Evolutionary conservation across 2,888 invertebrate species (phyloP).

Genomic region (Stenolophus ochropezus): DNA sequence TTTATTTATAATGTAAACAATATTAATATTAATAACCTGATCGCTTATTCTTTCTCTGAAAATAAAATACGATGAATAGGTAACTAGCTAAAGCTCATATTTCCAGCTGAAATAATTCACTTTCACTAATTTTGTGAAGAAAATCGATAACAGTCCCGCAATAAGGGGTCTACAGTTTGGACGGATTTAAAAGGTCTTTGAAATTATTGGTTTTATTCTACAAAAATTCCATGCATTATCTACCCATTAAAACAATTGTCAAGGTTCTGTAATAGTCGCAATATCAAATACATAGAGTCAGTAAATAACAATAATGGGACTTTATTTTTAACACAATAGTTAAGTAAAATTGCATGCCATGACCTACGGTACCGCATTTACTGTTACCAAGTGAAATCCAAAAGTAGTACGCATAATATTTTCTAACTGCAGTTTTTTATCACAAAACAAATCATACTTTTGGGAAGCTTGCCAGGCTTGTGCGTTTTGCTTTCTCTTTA

Average conservation of each 20-base stretch:
- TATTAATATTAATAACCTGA: no score
- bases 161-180: no score
- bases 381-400: conserved; percentile 3
- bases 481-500: not conserved
- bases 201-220: not conserved
- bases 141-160: not conserved
- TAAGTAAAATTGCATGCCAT: conserved; percentile 2
- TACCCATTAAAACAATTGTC: not conserved
- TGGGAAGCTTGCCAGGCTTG: not conserved
- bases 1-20: no score
- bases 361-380: not conserved
- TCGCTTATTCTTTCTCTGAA: no score
- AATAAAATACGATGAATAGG: not conserved
- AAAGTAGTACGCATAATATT: not conserved
- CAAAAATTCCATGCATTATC: not conserved
- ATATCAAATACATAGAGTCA: not conserved
- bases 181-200: no score
- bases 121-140: conserved; percentile 11
- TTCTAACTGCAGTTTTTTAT: not conserved
- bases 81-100: not conserved
- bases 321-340: not conserved
- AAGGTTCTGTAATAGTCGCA: not conserved
- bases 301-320: not conserved
- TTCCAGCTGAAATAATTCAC: conserved; percentile 24
- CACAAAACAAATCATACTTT: not conserved